These are phyloP conservation scores for Muntiacus muntjak DNA, from an alignment of 2,113 vertebrate genomes.

Conservation along the genomic window DNA sequence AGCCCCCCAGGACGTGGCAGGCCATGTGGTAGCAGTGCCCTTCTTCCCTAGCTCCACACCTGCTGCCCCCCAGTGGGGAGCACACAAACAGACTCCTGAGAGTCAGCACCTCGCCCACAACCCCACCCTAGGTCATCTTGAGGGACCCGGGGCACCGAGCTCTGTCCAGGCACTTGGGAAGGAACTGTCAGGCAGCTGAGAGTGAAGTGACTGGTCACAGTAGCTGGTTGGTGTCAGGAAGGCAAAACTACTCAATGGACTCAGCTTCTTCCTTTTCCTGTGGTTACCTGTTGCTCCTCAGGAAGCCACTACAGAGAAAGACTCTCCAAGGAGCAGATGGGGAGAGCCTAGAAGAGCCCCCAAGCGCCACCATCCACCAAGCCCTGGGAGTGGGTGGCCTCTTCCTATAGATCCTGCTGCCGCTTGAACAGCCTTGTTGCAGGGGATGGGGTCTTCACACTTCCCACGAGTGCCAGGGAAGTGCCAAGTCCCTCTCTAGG, in stretches of 20 bases:
- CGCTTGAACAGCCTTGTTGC: background rate
- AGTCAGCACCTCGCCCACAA: background rate
- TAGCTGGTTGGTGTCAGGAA: background rate
- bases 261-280: background rate
- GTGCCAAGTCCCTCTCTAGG: background rate
- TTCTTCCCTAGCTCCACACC: background rate
- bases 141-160: rapidly evolving
- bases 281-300: background rate
- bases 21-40: background rate
- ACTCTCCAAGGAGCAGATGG: background rate
- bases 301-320: background rate
- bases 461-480: background rate
- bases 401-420: background rate
- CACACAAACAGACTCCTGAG: background rate
- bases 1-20: background rate
- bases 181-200: background rate
- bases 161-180: background rate
- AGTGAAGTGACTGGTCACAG: background rate
- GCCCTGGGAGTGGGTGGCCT: background rate
- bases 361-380: background rate
- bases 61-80: background rate
- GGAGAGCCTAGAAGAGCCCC: background rate
- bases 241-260: background rate
- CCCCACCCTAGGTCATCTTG: background rate
- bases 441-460: background rate